Evolutionary conservation across 2,888 invertebrate genomes (phyloP).

Genomic region (Orthosia gothica): DNA sequence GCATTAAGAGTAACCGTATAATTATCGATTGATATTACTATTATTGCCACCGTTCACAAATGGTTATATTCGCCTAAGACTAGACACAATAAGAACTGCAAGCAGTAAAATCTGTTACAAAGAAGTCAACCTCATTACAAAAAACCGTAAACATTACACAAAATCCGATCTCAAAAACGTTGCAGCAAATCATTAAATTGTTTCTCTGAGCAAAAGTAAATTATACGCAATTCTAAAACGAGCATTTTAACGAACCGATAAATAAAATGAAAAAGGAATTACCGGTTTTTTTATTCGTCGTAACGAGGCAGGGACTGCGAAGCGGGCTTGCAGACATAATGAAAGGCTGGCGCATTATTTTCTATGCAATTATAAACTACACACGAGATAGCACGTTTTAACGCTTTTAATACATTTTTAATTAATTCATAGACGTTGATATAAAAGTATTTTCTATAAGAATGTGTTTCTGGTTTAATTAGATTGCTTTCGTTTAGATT

Average conservation of each 20-base stretch:
- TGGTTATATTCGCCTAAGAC: neutral
- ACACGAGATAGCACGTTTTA: conserved; percentile 66
- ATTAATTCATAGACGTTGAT: conserved; percentile 60
- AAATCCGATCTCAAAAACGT: conserved; percentile 28
- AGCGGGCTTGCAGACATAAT: conserved; percentile 80
- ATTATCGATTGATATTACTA: too few relatives aligned
- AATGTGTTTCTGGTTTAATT: conserved; percentile 40
- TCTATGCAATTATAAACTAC: conserved; percentile 77
- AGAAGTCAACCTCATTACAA: neutral
- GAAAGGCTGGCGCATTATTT: conserved; percentile 84
- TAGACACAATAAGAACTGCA: neutral
- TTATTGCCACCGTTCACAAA: neutral
- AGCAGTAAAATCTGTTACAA: neutral
- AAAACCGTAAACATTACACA: conserved; percentile 5
- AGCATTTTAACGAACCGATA: conserved; percentile 60
- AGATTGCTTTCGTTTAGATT: neutral
- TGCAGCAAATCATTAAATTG: conserved; percentile 27
- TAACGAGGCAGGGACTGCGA: conserved; percentile 60
- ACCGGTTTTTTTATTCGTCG: conserved; percentile 65
- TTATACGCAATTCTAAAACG: conserved; percentile 43
- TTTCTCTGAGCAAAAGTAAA: conserved; percentile 37
- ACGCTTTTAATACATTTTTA: conserved; percentile 60
- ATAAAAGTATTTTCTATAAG: conserved; percentile 30
- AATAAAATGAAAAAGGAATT: conserved; percentile 58
- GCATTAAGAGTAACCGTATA: too few relatives aligned